A percentile compares a stretch with the other conserved stretches of the same genome.
Conservation (phyloP, 2,797 vertebrate species). For the Lacerta agilis region DNA sequence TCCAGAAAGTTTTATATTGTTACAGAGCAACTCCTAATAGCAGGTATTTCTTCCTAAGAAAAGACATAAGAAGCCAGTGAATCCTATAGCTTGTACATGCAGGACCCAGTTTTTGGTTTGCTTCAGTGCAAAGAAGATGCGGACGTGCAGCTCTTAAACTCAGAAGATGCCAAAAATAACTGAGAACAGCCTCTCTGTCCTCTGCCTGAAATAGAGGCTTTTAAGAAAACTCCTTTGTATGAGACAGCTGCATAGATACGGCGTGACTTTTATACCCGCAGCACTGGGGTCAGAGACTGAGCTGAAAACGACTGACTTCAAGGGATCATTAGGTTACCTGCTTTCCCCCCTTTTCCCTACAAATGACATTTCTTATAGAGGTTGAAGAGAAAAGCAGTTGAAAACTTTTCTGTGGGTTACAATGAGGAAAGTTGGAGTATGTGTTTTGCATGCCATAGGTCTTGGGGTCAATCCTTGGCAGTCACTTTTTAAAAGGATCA, state of each 20-base stretch:
- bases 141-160: neutral
- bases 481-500: too few species aligned
- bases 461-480: neutral
- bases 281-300: neutral
- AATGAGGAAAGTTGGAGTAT: neutral
- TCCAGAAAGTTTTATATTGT: slow-evolving; percentile 45
- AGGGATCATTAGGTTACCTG: neutral
- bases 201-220: neutral
- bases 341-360: neutral
- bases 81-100: neutral
- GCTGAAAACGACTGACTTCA: neutral
- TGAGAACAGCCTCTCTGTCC: neutral
- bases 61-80: neutral
- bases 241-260: neutral
- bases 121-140: neutral
- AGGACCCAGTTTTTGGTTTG: neutral
- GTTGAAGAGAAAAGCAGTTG: neutral
- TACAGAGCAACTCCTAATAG: neutral
- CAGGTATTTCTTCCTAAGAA: neutral
- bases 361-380: neutral
- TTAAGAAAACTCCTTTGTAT: neutral
- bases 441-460: neutral
- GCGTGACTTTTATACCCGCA: too few species aligned
- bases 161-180: neutral
- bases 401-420: neutral